These are phyloP conservation scores for Corella eumyota DNA, from an alignment of 23 tunicate species.

Conservation along the genomic window DNA sequence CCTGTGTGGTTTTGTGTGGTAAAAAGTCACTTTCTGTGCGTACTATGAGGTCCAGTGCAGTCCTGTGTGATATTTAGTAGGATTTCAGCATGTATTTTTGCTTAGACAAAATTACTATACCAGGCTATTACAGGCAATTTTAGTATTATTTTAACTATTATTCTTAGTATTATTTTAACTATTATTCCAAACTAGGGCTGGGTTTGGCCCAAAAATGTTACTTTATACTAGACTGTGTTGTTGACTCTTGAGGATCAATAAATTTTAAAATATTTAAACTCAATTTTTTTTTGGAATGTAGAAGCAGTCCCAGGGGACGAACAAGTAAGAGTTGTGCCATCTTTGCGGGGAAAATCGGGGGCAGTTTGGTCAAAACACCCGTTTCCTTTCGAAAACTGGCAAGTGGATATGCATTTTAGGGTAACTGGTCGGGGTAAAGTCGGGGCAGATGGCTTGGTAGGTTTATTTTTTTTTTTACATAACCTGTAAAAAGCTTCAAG, in stretches of 20 bases:
- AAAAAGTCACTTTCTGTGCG: too few species aligned
- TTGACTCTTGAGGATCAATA: too few species aligned
- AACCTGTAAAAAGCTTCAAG: background rate
- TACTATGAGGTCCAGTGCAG: too few species aligned
- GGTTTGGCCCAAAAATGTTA: too few species aligned
- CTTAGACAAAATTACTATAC: too few species aligned
- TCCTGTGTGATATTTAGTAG: too few species aligned
- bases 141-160: background rate
- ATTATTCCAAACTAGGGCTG: too few species aligned
- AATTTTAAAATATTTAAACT: too few species aligned
- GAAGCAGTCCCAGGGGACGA: constrained; percentile 84
- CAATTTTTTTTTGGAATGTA: constrained; percentile 3
- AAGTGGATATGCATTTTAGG: constrained; percentile 56
- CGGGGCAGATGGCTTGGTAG: constrained; percentile 96
- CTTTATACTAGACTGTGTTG: too few species aligned
- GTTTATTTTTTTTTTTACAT: constrained; percentile 1
- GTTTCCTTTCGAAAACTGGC: constrained; percentile 58
- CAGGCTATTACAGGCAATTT: too few species aligned
- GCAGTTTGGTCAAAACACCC: constrained; percentile 65
- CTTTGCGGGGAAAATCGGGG: constrained; percentile 67
- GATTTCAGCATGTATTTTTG: too few species aligned
- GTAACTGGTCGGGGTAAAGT: constrained; percentile 70
- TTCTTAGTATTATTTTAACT: background rate
- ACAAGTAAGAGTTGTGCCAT: constrained; percentile 75
- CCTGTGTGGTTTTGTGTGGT: too few species aligned